Conservation (phyloP, 2,113 vertebrate species). For the Paramisgurnus dabryanus region DNA sequence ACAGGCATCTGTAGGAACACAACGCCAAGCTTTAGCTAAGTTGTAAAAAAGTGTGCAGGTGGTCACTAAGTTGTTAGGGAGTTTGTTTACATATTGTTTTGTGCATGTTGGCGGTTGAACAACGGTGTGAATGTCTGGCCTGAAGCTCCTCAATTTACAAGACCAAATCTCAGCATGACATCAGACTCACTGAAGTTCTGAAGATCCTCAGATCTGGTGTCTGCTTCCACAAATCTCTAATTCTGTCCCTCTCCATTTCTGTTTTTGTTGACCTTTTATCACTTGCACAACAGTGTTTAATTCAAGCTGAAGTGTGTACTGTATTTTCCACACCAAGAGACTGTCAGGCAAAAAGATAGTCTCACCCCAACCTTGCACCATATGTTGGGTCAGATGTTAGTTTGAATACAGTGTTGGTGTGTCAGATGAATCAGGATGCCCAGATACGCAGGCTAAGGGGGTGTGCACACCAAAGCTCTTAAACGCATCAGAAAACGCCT, state of each 20-base stretch:
- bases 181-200: constrained; percentile 16
- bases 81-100: constrained; percentile 4
- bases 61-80: not conserved
- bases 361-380: too few species aligned
- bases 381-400: too few species aligned
- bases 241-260: not conserved
- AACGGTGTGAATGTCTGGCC: constrained; percentile 34
- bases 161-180: constrained; percentile 20
- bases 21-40: not conserved
- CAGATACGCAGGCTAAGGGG: too few species aligned
- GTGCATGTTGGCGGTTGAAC: not conserved
- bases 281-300: too few species aligned
- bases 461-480: too few species aligned
- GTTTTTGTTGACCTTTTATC: too few species aligned
- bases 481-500: too few species aligned
- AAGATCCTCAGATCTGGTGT: constrained; percentile 13
- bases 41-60: not conserved
- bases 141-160: constrained; percentile 21
- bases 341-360: too few species aligned
- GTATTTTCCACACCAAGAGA: too few species aligned
- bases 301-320: too few species aligned
- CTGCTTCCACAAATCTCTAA: constrained; percentile 8
- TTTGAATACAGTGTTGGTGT: too few species aligned
- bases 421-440: too few species aligned
- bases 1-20: not conserved